phyloP scores from a whole-genome alignment of 1,140 invertebrate species.

The Pantala flavescens region DNA sequence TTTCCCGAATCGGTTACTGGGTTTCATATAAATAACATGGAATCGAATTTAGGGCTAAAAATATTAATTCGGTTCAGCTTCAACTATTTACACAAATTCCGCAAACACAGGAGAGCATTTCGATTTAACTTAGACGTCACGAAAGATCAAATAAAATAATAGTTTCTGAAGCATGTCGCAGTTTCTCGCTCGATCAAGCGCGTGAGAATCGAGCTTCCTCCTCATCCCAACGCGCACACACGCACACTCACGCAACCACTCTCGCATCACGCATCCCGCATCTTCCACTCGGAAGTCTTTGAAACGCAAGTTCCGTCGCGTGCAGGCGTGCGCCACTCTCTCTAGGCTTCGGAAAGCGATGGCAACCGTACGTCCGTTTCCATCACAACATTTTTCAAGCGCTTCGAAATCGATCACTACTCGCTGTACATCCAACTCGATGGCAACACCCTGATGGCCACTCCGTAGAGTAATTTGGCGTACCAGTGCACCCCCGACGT shows the following conservation, averaged over 20 bases:
- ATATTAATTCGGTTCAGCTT: slow-evolving; percentile 10
- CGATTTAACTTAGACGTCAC: background rate
- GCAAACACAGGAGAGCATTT: slow-evolving; percentile 5
- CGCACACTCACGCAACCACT: background rate
- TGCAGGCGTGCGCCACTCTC: background rate
- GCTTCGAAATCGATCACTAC: background rate
- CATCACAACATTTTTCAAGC: too few species aligned
- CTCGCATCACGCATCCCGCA: too few species aligned
- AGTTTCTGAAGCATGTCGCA: background rate
- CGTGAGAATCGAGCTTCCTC: background rate
- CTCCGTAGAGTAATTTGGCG: slow-evolving; percentile 60
- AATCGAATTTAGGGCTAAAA: background rate
- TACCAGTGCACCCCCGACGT: slow-evolving; percentile 72
- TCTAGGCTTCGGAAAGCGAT: background rate
- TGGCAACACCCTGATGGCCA: slow-evolving; percentile 59
- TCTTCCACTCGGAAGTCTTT: background rate
- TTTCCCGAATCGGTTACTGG: background rate
- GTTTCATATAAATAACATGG: slow-evolving; percentile 10
- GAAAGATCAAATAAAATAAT: background rate
- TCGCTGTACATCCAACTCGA: background rate
- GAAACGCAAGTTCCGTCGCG: background rate
- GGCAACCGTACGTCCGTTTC: too few species aligned
- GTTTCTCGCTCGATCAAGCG: background rate
- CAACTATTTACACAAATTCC: background rate
- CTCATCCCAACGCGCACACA: background rate